Percentiles rank a stretch among this genome's conserved stretches.
phyloP scores from a whole-genome alignment of 1,140 invertebrate species.

The Marisa cornuarietis region DNA sequence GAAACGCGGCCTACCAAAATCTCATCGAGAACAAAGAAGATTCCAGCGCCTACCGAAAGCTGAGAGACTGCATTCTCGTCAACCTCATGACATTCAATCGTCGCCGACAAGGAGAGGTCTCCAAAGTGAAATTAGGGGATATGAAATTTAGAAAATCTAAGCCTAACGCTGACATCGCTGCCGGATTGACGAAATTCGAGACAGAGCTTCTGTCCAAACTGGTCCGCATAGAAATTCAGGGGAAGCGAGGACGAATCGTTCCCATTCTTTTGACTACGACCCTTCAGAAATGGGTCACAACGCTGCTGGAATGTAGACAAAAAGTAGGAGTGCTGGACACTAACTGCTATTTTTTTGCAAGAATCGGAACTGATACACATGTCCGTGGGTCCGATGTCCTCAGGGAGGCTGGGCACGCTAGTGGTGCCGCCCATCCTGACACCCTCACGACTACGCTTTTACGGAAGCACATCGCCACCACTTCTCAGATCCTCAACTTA shows the following conservation, averaged over 20 bases:
- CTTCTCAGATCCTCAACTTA: conserved; percentile 23
- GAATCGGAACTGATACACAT: not conserved
- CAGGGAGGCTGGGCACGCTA: not conserved
- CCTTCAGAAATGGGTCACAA: not conserved
- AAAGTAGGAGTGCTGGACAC: not conserved
- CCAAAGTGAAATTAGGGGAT: not conserved
- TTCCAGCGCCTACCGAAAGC: not conserved
- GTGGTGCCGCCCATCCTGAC: not conserved
- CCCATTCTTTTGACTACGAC: not conserved
- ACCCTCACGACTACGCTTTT: not conserved
- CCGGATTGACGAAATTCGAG: not conserved
- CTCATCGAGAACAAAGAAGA: not conserved
- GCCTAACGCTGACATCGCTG: not conserved
- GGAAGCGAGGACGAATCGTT: not conserved
- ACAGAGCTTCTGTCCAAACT: not conserved
- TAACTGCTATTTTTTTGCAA: not conserved
- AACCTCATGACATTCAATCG: not conserved
- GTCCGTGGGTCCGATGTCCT: not conserved
- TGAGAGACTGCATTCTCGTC: not conserved
- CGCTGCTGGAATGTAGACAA: not conserved
- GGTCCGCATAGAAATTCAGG: not conserved
- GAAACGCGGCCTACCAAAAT: not conserved
- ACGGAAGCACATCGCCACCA: conserved; percentile 27
- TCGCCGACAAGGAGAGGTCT: not conserved
- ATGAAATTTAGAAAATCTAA: not conserved